Evolutionary conservation across 2,113 vertebrate genomes (phyloP).

Genomic region (Symphodus melops): DNA sequence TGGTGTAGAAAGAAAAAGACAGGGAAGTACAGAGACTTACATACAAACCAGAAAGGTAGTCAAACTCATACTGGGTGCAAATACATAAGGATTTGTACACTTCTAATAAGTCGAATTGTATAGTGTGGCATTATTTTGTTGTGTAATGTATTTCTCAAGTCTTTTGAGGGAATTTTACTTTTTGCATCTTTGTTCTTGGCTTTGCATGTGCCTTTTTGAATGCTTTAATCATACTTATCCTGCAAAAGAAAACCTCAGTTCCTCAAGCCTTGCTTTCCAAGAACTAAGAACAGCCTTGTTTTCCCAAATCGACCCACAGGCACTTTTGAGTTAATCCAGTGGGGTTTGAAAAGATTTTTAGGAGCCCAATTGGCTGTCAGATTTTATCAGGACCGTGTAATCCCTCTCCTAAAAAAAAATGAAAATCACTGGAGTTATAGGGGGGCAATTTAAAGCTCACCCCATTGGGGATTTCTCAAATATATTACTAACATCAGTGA

Average conservation of each 20-base stretch:
- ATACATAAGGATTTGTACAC: slow-evolving; percentile 22
- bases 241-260: slow-evolving; percentile 15
- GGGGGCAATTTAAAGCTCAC: slow-evolving; percentile 13
- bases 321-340: slow-evolving; percentile 36
- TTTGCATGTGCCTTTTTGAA: slow-evolving; percentile 2
- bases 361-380: slow-evolving; percentile 17
- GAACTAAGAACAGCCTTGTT: slow-evolving; percentile 16
- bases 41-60: slow-evolving; percentile 8
- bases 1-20: slow-evolving; percentile 61
- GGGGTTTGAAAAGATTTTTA: slow-evolving; percentile 34
- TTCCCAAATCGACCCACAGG: slow-evolving; percentile 25
- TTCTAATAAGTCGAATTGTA: slow-evolving; percentile 9
- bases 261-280: slow-evolving; percentile 26
- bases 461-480: background rate
- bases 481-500: background rate
- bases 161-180: background rate
- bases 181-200: slow-evolving; percentile 8
- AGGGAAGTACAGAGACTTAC: slow-evolving; percentile 47
- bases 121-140: background rate
- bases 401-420: slow-evolving; percentile 43
- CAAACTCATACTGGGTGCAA: slow-evolving; percentile 18
- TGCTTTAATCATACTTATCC: background rate
- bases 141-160: background rate
- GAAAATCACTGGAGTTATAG: slow-evolving; percentile 32
- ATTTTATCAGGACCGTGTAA: slow-evolving; percentile 45